Evolutionary conservation across 2,797 vertebrate species (phyloP).

Genomic region (Hyperoplus immaculatus): DNA sequence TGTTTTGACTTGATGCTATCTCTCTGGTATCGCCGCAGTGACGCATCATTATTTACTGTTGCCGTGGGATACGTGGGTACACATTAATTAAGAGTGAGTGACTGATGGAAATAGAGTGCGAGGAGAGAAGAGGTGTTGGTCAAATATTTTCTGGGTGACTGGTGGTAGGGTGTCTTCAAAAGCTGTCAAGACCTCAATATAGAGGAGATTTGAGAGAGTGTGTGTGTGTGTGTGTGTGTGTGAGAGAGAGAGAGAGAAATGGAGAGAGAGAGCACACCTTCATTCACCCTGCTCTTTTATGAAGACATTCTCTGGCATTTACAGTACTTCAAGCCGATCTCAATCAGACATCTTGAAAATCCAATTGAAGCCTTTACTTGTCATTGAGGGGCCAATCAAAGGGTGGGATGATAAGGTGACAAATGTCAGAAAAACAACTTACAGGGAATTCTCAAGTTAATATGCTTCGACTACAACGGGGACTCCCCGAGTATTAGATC

Average conservation of each 20-base stretch:
- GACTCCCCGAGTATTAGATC: background rate
- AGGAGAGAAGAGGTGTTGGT: slow-evolving; percentile 36
- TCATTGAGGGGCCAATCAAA: slow-evolving; percentile 51
- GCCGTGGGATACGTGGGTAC: slow-evolving; percentile 64
- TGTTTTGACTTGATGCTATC: slow-evolving; percentile 80
- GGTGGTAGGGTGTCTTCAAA: slow-evolving; percentile 67
- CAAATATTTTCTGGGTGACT: slow-evolving; percentile 66
- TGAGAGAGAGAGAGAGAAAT: background rate
- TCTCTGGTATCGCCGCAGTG: slow-evolving; percentile 65
- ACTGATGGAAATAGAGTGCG: slow-evolving; percentile 41
- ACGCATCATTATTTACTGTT: slow-evolving; percentile 80
- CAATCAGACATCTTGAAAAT: slow-evolving; percentile 37
- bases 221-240: slow-evolving; percentile 25
- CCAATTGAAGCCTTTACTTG: slow-evolving; percentile 32
- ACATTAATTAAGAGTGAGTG: slow-evolving; percentile 78
- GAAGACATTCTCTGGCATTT: slow-evolving; percentile 37
- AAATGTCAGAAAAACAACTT: slow-evolving; percentile 34
- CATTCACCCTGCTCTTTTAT: slow-evolving; percentile 22
- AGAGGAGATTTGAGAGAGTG: slow-evolving; percentile 4
- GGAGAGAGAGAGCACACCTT: background rate
- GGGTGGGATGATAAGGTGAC: slow-evolving; percentile 30
- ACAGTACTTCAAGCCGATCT: slow-evolving; percentile 25
- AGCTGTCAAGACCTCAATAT: slow-evolving; percentile 55
- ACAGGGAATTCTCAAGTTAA: background rate
- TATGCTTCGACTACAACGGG: background rate